These are phyloP conservation scores for Eulemur mongoz DNA, from an alignment of 2,797 vertebrate genomes.

Conservation along the genomic window DNA sequence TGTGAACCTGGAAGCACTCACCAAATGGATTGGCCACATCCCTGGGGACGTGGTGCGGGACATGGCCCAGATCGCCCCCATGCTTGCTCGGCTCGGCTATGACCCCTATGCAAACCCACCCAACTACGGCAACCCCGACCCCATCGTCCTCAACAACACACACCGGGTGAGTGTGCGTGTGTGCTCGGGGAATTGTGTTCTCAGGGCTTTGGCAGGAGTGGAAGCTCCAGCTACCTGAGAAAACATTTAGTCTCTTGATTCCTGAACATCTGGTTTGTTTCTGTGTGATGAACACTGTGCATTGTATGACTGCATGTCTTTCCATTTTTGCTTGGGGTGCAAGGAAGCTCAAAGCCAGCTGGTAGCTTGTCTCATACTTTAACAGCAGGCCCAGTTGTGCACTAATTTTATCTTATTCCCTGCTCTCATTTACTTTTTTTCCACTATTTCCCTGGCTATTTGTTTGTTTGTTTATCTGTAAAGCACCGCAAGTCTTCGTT, in stretches of 20 bases:
- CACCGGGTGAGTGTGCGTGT: conserved; percentile 86
- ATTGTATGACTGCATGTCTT: background rate
- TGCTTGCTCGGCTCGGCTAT: conserved; percentile 95
- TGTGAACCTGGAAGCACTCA: conserved; percentile 94
- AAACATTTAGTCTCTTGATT: rapidly evolving
- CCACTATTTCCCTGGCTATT: background rate
- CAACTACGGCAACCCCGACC: conserved; percentile 91
- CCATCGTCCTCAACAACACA: conserved; percentile 87
- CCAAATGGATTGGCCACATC: conserved; percentile 97
- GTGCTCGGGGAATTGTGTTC: rapidly evolving
- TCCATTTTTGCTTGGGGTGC: background rate
- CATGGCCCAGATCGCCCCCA: conserved; percentile 96
- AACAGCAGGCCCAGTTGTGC: rapidly evolving
- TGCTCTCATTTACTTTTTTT: background rate
- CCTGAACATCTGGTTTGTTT: background rate
- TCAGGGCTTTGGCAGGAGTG: rapidly evolving
- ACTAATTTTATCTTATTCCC: background rate
- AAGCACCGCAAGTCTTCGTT: background rate
- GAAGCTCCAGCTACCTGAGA: background rate
- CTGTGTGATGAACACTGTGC: rapidly evolving
- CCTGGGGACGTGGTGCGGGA: conserved; percentile 93
- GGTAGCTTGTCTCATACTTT: background rate
- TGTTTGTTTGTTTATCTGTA: background rate
- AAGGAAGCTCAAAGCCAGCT: background rate
- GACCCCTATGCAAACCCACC: conserved; percentile 95